Evolutionary conservation across 2,113 vertebrate species (phyloP).

Genomic region (Tor tambroides): DNA sequence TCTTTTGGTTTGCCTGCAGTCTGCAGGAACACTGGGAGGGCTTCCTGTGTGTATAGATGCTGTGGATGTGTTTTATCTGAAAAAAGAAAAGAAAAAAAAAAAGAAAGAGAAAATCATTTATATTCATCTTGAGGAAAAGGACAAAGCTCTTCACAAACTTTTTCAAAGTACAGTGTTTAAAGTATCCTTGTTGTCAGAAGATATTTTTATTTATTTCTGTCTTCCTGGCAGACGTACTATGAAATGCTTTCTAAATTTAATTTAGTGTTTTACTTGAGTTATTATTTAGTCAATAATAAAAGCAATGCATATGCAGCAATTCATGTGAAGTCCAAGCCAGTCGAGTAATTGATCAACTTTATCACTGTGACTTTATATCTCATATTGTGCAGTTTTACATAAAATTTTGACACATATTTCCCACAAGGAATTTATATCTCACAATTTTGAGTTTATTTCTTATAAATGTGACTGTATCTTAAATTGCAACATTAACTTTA

Average conservation of each 20-base stretch:
- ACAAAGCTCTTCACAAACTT: background rate
- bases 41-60: background rate
- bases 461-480: too few relatives aligned
- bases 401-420: too few relatives aligned
- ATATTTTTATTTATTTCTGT: background rate
- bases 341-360: background rate
- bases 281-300: background rate
- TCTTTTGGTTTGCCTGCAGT: background rate
- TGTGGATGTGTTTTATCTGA: background rate
- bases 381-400: too few relatives aligned
- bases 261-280: background rate
- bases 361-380: background rate
- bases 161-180: background rate
- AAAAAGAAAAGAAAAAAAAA: too few relatives aligned
- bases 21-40: background rate
- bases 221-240: background rate
- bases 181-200: background rate
- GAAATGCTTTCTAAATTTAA: background rate
- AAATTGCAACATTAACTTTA: too few relatives aligned
- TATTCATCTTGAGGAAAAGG: constrained; percentile 1
- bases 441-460: too few relatives aligned
- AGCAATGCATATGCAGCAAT: background rate
- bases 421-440: too few relatives aligned
- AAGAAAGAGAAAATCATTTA: background rate
- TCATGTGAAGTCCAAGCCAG: background rate